Evolutionary conservation across 2,113 vertebrate genomes (phyloP).

Genomic region (Carollia perspicillata): DNA sequence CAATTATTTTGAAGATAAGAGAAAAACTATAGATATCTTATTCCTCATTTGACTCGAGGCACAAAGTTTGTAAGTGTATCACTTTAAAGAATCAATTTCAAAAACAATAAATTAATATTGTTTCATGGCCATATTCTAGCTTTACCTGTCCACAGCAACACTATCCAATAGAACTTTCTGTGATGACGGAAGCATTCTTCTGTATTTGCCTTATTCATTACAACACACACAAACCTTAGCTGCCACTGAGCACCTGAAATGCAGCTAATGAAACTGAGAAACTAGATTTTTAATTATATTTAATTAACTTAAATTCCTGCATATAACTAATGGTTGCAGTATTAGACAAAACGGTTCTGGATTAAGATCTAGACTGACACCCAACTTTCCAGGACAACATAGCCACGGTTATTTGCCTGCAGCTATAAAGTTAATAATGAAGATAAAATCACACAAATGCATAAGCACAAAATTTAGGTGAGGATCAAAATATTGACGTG

Average conservation of each 20-base stretch:
- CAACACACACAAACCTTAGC: neutral
- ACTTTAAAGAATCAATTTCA: neutral
- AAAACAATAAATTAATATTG: neutral
- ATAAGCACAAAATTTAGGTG: neutral
- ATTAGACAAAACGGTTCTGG: neutral
- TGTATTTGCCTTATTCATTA: neutral
- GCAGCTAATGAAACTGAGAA: neutral
- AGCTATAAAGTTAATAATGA: neutral
- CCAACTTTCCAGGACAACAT: neutral
- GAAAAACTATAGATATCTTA: neutral
- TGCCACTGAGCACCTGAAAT: neutral
- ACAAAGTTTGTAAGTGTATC: neutral
- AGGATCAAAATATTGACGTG: neutral
- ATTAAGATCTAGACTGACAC: neutral
- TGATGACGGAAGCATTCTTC: neutral
- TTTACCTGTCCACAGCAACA: neutral
- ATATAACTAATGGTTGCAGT: neutral
- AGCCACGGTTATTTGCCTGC: neutral
- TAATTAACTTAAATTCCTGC: neutral
- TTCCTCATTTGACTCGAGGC: neutral
- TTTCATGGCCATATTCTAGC: neutral
- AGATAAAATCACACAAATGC: neutral
- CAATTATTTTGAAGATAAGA: neutral
- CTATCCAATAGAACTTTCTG: neutral
- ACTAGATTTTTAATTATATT: neutral